phyloP scores from a whole-genome alignment of 2,113 vertebrate species.

The Equus quagga region DNA sequence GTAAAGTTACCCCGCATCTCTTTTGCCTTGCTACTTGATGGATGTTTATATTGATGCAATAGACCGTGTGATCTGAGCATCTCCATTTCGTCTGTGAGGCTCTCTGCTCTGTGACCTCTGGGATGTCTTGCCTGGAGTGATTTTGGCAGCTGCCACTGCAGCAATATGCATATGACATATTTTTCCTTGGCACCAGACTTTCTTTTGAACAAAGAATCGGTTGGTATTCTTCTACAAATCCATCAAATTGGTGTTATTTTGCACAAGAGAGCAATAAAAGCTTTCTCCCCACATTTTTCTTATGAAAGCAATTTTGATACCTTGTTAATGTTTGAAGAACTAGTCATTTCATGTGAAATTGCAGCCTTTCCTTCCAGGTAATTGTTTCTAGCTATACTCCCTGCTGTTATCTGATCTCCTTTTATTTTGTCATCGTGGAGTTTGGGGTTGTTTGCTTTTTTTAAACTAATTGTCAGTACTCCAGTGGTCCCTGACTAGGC shows the following conservation, averaged over 20 bases:
- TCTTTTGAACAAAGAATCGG: not conserved
- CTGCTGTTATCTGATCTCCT: not conserved
- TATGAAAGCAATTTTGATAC: not conserved
- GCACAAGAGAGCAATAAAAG: not conserved
- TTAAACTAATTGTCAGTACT: not conserved
- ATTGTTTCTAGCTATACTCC: not conserved
- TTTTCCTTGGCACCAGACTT: not conserved
- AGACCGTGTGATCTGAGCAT: not conserved
- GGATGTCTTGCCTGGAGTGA: not conserved
- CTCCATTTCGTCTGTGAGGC: not conserved
- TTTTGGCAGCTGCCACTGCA: not conserved
- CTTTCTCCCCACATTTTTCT: not conserved
- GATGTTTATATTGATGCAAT: not conserved
- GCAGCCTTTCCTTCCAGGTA: not conserved
- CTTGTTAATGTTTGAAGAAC: conserved; percentile 14
- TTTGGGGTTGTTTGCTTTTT: not conserved
- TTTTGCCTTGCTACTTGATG: not conserved
- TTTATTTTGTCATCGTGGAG: not conserved
- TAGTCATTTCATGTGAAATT: conserved; percentile 8
- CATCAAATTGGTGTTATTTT: not conserved
- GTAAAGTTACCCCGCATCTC: not conserved
- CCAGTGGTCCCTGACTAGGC: too few relatives aligned
- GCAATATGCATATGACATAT: not conserved
- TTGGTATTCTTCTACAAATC: not conserved
- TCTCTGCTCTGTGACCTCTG: not conserved